Percentiles rank a stretch among this genome's conserved stretches.
Conservation (phyloP, 2,113 vertebrate genomes). For the Perccottus glenii region DNA sequence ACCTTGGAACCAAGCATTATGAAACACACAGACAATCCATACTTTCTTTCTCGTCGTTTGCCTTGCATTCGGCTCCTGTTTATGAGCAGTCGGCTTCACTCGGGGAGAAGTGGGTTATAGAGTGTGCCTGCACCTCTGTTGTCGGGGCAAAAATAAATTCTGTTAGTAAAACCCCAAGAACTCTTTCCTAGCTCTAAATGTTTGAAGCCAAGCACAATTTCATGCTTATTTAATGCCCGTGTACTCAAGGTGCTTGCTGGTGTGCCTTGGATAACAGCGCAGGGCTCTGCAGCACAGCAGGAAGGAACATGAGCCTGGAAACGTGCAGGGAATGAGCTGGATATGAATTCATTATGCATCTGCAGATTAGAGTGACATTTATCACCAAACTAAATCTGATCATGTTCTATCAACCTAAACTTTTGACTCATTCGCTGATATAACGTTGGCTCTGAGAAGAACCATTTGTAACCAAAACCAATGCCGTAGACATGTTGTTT, state of each 20-base stretch:
- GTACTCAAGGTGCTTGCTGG: slow-evolving; percentile 32
- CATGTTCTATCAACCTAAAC: too few species aligned
- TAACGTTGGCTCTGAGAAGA: too few species aligned
- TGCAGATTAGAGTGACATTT: neutral
- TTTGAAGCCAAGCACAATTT: slow-evolving; percentile 20
- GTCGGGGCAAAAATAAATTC: slow-evolving; percentile 32
- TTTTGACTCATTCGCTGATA: too few species aligned
- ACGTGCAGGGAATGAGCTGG: neutral
- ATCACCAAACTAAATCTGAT: neutral
- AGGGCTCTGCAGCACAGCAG: neutral
- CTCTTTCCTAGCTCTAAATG: slow-evolving; percentile 16
- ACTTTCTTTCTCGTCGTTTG: neutral
- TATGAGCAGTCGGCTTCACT: slow-evolving; percentile 15
- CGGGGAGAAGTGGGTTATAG: neutral
- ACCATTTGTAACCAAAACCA: neutral
- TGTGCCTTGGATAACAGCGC: neutral
- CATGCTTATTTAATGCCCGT: slow-evolving; percentile 37
- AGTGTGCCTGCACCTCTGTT: slow-evolving; percentile 1
- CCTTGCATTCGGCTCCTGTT: slow-evolving; percentile 21
- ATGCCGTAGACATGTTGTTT: neutral
- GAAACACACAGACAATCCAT: slow-evolving; percentile 1
- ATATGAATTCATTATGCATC: neutral
- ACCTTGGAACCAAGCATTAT: slow-evolving; percentile 24
- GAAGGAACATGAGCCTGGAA: neutral
- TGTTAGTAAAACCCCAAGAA: slow-evolving; percentile 10